Percentiles rank a stretch among this genome's conserved stretches.
Conservation (phyloP, 2,113 vertebrate genomes). For the Glaucidium brasilianum region DNA sequence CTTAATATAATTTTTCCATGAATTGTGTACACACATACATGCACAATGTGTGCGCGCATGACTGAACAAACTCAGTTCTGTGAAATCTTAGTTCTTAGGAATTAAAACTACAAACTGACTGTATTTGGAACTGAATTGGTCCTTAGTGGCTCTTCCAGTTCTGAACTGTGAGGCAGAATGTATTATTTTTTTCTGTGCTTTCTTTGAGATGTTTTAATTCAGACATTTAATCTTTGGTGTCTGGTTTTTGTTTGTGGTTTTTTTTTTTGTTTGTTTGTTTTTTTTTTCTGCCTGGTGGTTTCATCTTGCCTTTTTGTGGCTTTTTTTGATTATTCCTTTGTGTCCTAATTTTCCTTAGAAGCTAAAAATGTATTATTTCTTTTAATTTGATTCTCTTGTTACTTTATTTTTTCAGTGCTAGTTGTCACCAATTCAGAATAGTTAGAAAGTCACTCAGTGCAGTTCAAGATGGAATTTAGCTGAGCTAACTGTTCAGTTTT, state of each 20-base stretch:
- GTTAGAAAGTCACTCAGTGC: background rate
- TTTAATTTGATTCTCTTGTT: background rate
- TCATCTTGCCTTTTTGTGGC: background rate
- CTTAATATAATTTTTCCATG: background rate
- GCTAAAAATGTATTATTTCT: background rate
- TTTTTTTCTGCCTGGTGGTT: background rate
- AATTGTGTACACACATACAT: background rate
- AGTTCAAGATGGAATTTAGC: background rate
- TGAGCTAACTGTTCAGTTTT: background rate
- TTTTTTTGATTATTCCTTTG: slow-evolving; percentile 41
- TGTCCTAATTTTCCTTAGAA: slow-evolving; percentile 23
- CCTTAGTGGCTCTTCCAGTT: background rate
- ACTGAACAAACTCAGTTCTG: background rate
- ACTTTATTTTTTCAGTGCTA: background rate
- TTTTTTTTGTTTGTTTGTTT: too few relatives aligned
- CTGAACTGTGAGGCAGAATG: background rate
- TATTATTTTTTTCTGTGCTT: background rate
- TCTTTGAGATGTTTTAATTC: background rate
- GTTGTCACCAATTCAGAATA: background rate
- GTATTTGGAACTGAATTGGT: background rate
- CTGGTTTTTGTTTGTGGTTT: too few relatives aligned
- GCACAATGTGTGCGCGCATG: background rate
- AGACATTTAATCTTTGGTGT: background rate
- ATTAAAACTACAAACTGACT: background rate
- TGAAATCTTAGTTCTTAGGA: background rate